Base-by-base conservation (phyloP, 1,140 invertebrate genomes). In the Antheraea mylitta region DNA sequence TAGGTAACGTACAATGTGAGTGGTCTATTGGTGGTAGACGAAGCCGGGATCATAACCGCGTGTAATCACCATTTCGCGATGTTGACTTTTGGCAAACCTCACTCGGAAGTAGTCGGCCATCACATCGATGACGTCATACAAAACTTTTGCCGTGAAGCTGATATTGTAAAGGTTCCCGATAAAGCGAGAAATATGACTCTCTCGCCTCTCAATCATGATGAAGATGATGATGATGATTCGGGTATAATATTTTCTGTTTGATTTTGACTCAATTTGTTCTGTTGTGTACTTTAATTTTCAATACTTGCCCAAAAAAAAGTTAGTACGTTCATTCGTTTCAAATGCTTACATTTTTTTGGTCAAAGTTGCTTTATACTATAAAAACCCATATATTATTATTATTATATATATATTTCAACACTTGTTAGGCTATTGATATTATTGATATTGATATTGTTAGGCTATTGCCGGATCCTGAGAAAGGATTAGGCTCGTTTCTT, bases 11-110 rank as follows among this genome's bases (percentile, higher is more conserved):
- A 94, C 72, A 95, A 95, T 77, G 94, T 96, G 62, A 95, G 94
- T 80, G 95, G 95, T 13, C 83, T 96, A n/a, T 92, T 96, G 18
- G 94, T 95, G 11, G 91, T 96, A 2, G 93, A 94, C 67, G 94
- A 94, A 10, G 86, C 92, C 69, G 94, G 94, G 7, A 90, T 91
- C n/a, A 94, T 96, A 65, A 93, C 94, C 16, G 94, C 94, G 13
- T 94, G 94, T 71, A 96, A 96, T 81, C 93, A 95, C 73, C 94
- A 95, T 78, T 95, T 96, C 77, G 93, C 95, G 0, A 93, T 94
- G 79, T 83, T 95, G 37, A 93, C 95, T 16, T 95, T 95, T 81
- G 95, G 95, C 9, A 95, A 95, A 79, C 79, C 92, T 0, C 92
- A 94, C 73, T 83, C 89, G 0, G 94, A 95, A 73, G 92, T 96